phyloP scores from a whole-genome alignment of 2,888 invertebrate species.

The Melikaiella ostensackeni region DNA sequence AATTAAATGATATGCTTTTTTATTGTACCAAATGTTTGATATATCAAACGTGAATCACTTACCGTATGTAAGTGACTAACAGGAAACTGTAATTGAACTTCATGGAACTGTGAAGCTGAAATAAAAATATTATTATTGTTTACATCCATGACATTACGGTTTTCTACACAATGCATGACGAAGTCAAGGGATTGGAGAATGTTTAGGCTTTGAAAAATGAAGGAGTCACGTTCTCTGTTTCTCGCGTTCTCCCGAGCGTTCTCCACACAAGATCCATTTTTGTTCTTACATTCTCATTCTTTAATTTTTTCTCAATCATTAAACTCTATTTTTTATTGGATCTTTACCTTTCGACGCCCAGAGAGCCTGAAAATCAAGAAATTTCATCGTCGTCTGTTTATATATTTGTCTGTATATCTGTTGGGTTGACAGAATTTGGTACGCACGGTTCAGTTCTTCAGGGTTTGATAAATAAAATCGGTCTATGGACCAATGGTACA shows the following conservation, averaged over 20 bases:
- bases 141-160: conserved; percentile 57
- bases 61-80: background rate
- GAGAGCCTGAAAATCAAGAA: no score
- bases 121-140: conserved; percentile 45
- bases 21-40: background rate
- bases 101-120: conserved; percentile 31
- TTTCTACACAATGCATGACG: conserved; percentile 45
- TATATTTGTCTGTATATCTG: no score
- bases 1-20: background rate
- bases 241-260: conserved; percentile 32
- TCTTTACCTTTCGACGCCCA: no score
- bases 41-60: background rate
- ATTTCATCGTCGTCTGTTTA: no score
- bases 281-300: background rate
- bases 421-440: no score
- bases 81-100: background rate
- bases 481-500: no score
- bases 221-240: conserved; percentile 65
- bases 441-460: no score
- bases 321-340: no score
- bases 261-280: conserved; percentile 44
- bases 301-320: no score
- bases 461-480: no score
- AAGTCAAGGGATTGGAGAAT: conserved; percentile 50
- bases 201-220: conserved; percentile 66